Conservation (phyloP, 2,888 invertebrate genomes). For the Blera fallax region DNA sequence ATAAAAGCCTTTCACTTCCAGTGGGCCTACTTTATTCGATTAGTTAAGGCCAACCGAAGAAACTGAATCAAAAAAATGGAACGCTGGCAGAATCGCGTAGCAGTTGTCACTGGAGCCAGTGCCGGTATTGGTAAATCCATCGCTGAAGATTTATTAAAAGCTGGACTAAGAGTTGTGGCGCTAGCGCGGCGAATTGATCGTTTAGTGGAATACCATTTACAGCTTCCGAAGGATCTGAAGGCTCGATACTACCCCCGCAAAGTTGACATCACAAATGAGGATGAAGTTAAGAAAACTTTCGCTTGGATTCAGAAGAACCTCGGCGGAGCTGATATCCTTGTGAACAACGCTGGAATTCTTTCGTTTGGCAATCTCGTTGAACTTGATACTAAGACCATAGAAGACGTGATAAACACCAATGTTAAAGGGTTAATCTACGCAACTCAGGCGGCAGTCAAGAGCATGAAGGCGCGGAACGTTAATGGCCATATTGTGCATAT, state of each 20-base stretch:
- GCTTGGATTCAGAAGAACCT: conserved; percentile 81
- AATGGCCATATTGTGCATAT: conserved; percentile 82
- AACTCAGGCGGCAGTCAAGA: conserved; percentile 80
- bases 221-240: conserved; percentile 18
- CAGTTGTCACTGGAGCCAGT: conserved; percentile 85
- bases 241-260: conserved; percentile 11
- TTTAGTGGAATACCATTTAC: conserved; percentile 32
- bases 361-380: conserved; percentile 37
- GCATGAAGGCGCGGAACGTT: conserved; percentile 79
- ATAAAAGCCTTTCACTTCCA: not conserved
- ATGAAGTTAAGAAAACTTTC: conserved; percentile 82
- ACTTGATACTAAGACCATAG: conserved; percentile 27
- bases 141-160: conserved; percentile 78
- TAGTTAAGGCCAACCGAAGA: not conserved
- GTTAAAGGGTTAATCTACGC: conserved; percentile 80
- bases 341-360: conserved; percentile 83
- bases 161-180: conserved; percentile 83
- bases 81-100: conserved; percentile 83
- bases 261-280: conserved; percentile 82
- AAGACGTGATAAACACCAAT: conserved; percentile 80
- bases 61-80: too few relatives aligned
- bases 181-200: conserved; percentile 81
- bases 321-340: conserved; percentile 83
- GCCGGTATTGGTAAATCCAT: conserved; percentile 83
- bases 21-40: not conserved